Evolutionary conservation across 2,113 vertebrate genomes (phyloP).

Genomic region (Ceyx cyanopectus): DNA sequence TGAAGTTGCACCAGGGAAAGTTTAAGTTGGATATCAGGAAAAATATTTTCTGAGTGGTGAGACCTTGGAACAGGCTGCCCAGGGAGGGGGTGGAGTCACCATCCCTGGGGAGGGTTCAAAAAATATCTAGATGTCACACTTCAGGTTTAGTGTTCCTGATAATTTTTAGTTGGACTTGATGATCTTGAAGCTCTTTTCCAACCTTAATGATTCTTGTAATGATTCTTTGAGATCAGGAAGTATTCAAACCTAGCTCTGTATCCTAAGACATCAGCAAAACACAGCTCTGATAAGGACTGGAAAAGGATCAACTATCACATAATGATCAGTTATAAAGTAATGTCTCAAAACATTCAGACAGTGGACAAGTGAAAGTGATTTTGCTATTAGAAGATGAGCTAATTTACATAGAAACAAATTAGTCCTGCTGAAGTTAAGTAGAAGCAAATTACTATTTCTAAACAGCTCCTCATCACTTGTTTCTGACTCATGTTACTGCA

Average conservation of each 20-base stretch:
- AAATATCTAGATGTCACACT: too few relatives aligned
- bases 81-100: too few relatives aligned
- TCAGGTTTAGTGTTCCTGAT: too few relatives aligned
- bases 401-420: neutral
- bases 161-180: too few relatives aligned
- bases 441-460: conserved; percentile 14
- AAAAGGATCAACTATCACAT: neutral
- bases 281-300: neutral
- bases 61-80: too few relatives aligned
- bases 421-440: neutral
- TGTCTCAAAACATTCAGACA: neutral
- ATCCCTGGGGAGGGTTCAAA: too few relatives aligned
- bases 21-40: too few relatives aligned
- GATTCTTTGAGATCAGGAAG: neutral
- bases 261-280: neutral
- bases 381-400: neutral
- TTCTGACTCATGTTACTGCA: conserved; percentile 4
- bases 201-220: too few relatives aligned
- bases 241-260: neutral
- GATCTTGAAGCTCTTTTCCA: too few relatives aligned
- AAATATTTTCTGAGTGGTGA: too few relatives aligned
- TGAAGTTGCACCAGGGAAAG: too few relatives aligned
- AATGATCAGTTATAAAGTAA: neutral
- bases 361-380: neutral
- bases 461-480: neutral